Percentiles rank a stretch among this genome's conserved stretches.
These are phyloP conservation scores for Cirrhinus mrigala DNA, from an alignment of 2,797 vertebrate genomes.

Conservation along the genomic window DNA sequence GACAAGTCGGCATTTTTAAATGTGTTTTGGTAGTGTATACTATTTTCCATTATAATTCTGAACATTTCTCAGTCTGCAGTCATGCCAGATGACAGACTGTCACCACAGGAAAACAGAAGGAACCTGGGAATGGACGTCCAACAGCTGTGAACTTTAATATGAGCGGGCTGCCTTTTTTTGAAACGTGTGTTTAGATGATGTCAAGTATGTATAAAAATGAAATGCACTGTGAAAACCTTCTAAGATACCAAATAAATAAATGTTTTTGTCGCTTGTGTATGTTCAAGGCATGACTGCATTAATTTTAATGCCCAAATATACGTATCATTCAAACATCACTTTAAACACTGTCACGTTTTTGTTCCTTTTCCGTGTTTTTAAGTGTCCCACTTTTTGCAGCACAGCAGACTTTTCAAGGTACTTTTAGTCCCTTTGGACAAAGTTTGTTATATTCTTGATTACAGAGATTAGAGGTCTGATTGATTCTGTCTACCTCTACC, in stretches of 20 bases:
- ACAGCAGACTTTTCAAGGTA: slow-evolving; percentile 1
- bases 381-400: slow-evolving; percentile 17
- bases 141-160: slow-evolving; percentile 16
- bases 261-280: not conserved
- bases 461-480: slow-evolving; percentile 32
- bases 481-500: slow-evolving; percentile 27
- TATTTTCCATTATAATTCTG: slow-evolving; percentile 45
- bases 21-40: not conserved
- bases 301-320: not conserved
- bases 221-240: not conserved
- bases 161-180: not conserved
- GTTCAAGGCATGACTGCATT: not conserved
- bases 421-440: slow-evolving; percentile 33
- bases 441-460: slow-evolving; percentile 22
- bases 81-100: not conserved
- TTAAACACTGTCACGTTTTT: not conserved
- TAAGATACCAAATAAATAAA: not conserved
- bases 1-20: not conserved
- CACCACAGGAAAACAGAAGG: slow-evolving; percentile 9
- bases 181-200: not conserved
- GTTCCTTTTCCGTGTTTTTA: not conserved
- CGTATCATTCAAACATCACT: not conserved
- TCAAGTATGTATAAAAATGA: not conserved
- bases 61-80: slow-evolving; percentile 2
- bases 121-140: not conserved